Evolutionary conservation across 2,888 invertebrate species (phyloP), one percentile per base, ranked within the genome.

Genomic region (Agapostemon virescens): DNA sequence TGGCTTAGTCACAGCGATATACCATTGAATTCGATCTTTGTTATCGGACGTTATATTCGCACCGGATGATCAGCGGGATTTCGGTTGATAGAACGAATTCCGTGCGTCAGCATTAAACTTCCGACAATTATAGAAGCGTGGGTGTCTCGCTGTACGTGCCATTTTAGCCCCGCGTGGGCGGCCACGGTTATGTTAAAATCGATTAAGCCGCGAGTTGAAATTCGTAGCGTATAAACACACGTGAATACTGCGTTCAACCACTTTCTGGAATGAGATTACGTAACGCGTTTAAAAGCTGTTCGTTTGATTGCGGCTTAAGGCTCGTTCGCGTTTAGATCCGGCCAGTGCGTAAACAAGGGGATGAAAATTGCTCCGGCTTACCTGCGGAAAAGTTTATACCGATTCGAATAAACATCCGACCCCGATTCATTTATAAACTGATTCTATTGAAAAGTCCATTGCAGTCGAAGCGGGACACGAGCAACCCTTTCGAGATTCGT

Each of bases 21-120:
- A 26, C n/a, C 26, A 66, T 42, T 40, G 4, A 42, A 23, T 40
- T 30, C 26, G 40, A 42, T 40, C 23, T 66, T 40, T 38, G 66
- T 66, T 40, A 66, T 66, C 66, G 66, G 40, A 66, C 26, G 66
- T 64, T n/a, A 6, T 66, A 66, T 17, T 15, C n/a, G 20, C 30
- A 20, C 64, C 23, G 36, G 64, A 55, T 26, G 64, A 38, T 64
- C 66, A 23, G 66, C 40, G 66, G 26, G 40, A 66, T 66, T 66
- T 66, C 40, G 40, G 23, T 66, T 17, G 66, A 40, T 40, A 66
- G 26, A 66, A 66, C 26, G 66, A 66, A 38, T 78, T 79, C 52
- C 79, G 66, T 69, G 70, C 79, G 79, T 79, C 79, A 63, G 79
- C 79, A 49, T 78, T 67, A 78, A 79, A 79, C 66, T 79, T 78